Conservation (phyloP, 2,113 vertebrate species). For the Lathamus discolor region DNA sequence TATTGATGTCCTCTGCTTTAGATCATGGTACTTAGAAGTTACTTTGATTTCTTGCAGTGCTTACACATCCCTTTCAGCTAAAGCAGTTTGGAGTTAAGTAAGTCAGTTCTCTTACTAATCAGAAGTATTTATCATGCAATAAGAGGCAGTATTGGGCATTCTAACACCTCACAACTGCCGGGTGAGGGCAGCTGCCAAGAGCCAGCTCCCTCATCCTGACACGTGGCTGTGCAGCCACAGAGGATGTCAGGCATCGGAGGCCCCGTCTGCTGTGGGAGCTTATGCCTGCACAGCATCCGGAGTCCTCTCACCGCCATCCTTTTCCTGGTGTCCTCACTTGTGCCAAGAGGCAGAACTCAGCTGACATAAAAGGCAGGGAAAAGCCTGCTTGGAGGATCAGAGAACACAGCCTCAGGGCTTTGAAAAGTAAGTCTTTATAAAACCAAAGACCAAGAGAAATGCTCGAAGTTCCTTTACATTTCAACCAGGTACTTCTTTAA, state of each 20-base stretch:
- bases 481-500: background rate
- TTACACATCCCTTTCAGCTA: background rate
- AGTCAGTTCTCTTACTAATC: background rate
- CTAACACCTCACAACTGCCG: fast-evolving
- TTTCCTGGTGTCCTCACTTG: background rate
- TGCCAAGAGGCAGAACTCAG: background rate
- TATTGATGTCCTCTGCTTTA: background rate
- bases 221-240: background rate
- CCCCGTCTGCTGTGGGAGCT: background rate
- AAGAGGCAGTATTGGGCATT: background rate
- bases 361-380: background rate
- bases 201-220: background rate
- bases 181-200: background rate
- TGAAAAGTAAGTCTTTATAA: slow-evolving; percentile 12
- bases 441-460: slow-evolving; percentile 1
- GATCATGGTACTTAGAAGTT: background rate
- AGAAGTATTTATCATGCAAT: background rate
- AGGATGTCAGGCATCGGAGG: background rate
- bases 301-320: background rate
- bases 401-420: background rate
- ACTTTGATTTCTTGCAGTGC: background rate
- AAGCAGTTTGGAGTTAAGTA: background rate
- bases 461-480: slow-evolving; percentile 26
- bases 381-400: background rate
- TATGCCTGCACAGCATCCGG: background rate